A percentile compares a stretch with the other conserved stretches of the same genome.
Conservation (phyloP, 2,113 vertebrate genomes). For the Mesitornis unicolor region DNA sequence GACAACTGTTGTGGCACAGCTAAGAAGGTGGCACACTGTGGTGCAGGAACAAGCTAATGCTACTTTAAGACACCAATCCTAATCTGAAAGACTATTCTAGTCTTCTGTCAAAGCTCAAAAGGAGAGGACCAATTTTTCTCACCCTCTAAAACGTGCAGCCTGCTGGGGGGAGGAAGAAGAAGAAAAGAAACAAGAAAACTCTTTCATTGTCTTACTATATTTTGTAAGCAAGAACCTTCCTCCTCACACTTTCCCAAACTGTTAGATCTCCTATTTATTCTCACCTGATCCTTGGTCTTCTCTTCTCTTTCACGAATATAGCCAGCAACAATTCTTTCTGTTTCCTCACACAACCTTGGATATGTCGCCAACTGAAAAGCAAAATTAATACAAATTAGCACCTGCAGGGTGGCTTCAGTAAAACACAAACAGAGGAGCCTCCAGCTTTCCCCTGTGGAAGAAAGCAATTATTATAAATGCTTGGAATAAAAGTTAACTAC, state of each 20-base stretch:
- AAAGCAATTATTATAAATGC: neutral
- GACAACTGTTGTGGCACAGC: neutral
- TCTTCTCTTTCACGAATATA: constrained; percentile 88
- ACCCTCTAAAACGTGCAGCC: neutral
- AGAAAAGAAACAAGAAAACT: neutral
- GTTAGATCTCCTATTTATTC: neutral
- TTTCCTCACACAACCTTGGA: constrained; percentile 87
- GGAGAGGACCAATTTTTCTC: neutral
- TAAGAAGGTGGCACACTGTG: neutral
- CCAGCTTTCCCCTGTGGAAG: neutral
- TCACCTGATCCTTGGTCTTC: constrained; percentile 90
- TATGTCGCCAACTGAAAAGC: constrained; percentile 83
- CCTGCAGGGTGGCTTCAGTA: neutral
- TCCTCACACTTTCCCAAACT: neutral
- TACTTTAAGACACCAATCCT: neutral
- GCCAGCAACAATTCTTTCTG: constrained; percentile 86
- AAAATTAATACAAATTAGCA: neutral
- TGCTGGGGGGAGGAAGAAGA: neutral
- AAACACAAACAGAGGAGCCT: neutral
- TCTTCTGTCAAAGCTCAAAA: neutral
- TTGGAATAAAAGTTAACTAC: neutral
- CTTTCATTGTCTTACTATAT: neutral
- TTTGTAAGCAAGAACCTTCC: neutral
- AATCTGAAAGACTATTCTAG: neutral
- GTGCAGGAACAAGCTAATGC: neutral